Evolutionary conservation across 2,113 vertebrate genomes (phyloP).

Genomic region (Patagioenas fasciata): DNA sequence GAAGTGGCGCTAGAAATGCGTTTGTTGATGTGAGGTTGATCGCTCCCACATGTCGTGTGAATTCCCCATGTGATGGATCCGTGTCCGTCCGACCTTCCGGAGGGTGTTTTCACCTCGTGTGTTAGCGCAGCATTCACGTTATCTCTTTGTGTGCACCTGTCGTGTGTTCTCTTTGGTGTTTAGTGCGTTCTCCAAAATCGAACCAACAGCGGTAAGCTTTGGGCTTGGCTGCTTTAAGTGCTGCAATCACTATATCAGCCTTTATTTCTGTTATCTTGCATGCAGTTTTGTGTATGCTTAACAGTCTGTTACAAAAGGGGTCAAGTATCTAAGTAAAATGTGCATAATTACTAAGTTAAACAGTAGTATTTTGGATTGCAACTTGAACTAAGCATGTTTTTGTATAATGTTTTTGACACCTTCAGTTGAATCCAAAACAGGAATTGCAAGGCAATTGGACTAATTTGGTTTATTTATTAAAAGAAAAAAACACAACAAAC

Average conservation of each 20-base stretch:
- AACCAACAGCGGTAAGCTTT: background rate
- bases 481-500: background rate
- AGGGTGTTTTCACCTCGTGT: background rate
- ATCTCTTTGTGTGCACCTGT: background rate
- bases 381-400: background rate
- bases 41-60: accelerated
- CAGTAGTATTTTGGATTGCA: background rate
- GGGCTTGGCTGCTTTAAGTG: background rate
- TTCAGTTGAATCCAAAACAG: background rate
- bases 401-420: background rate
- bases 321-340: background rate
- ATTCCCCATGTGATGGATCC: background rate
- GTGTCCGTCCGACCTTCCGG: background rate
- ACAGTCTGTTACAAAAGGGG: background rate
- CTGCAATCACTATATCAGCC: background rate
- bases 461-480: slow-evolving; percentile 3
- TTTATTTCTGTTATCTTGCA: background rate
- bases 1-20: accelerated
- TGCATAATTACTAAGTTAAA: background rate
- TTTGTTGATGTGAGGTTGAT: background rate
- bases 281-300: background rate
- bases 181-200: background rate
- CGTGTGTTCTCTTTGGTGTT: background rate
- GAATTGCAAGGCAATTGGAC: background rate
- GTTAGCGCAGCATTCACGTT: background rate